Evolutionary conservation across 2,797 vertebrate species (phyloP), one percentile per base, ranked within the genome.

Genomic region (Meda fulgida): DNA sequence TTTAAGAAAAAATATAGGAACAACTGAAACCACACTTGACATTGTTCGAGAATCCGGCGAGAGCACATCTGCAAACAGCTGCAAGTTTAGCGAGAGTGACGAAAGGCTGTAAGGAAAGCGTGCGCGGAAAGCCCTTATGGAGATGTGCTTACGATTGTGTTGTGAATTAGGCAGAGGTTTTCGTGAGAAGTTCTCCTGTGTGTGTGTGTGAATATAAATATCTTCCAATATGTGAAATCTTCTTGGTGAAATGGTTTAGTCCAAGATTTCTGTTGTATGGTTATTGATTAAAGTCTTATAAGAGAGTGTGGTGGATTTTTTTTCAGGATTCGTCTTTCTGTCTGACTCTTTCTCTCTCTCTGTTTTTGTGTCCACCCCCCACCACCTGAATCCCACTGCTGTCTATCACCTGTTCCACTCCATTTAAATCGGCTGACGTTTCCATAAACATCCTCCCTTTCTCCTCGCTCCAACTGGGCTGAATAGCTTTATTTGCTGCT

Each of bases 371-470:
- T 63, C 31, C 14, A 18, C 21, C 40, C 11, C n/a, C 69, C 48
- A 65, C 40, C 48, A 72, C 75, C 40, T 69, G 55, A 76, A 66
- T 84, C 69, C 70, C 23, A 2, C 7, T 53, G 69, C 82, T 86
- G 81, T 83, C 80, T 55, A 78, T 86, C 84, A 80, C 78, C 67
- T 65, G 84, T 87, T 86, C 79, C 65, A 67, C 78, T 78, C 72
- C 84, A 87, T 86, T 89, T 84, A 29, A 76, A 13, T 85, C 36
- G 60, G 58, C 80, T 76, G 26, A 60, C 83, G 34, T 89, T 88
- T 90, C 69, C 81, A 85, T 87, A 88, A 89, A 88, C 89, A 88
- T 87, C 67, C 78, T 85, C 78, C 71, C 29, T 38, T 69, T 79
- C 67, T 66, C 48, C 48, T n/a, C 78, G 69, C 78, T 58, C 67